Percentiles rank a stretch among this genome's conserved stretches.
Evolutionary conservation across 2,888 invertebrate genomes (phyloP).

Genomic region (Tortrix viridana): DNA sequence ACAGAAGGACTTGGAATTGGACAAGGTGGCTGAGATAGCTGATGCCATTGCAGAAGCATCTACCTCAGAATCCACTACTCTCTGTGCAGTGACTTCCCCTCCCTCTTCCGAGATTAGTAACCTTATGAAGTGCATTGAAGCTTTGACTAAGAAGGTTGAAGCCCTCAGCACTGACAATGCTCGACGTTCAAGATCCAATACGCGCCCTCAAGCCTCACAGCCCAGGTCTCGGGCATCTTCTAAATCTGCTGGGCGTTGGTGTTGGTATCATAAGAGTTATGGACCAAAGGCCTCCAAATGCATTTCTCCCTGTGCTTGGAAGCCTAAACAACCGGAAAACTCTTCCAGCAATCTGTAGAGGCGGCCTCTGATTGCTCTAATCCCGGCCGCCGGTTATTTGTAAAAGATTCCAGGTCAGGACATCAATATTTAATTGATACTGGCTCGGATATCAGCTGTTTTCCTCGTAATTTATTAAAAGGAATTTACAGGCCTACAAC

Average conservation of each 20-base stretch:
- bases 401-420: constrained; percentile 1
- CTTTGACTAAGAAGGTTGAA: not conserved
- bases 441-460: constrained; percentile 4
- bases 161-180: not conserved
- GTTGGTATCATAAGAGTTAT: constrained; percentile 35
- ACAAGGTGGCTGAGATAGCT: too few species aligned
- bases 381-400: constrained; percentile 29
- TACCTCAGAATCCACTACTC: too few species aligned
- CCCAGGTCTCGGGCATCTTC: not conserved
- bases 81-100: not conserved
- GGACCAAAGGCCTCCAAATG: constrained; percentile 24
- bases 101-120: not conserved
- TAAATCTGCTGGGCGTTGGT: not conserved
- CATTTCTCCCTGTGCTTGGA: constrained; percentile 23
- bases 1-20: too few species aligned
- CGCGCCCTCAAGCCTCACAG: not conserved
- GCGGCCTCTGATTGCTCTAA: constrained; percentile 33
- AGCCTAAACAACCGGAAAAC: constrained; percentile 27
- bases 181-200: not conserved
- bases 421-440: constrained; percentile 11
- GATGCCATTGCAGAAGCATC: too few species aligned
- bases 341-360: constrained; percentile 29
- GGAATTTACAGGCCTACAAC: not conserved
- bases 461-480: not conserved
- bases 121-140: constrained; percentile 5